These are phyloP conservation scores for Pelobates fuscus DNA, from an alignment of 2,113 vertebrate species.

Conservation along the genomic window DNA sequence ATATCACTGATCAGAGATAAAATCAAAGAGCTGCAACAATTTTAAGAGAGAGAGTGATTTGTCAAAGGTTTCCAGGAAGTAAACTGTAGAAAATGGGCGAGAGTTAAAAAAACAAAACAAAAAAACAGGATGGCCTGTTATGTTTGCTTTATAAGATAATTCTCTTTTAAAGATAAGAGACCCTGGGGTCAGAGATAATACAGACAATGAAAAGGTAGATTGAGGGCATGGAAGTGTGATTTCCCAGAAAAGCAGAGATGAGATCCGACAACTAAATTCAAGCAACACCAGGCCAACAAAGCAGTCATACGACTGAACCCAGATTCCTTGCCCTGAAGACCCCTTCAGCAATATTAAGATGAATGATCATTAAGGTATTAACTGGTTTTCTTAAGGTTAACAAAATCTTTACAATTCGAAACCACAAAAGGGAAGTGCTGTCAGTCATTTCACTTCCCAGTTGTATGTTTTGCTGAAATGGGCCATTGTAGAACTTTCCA, in stretches of 20 bases:
- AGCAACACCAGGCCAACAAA: neutral
- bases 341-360: neutral
- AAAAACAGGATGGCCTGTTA: slow-evolving; percentile 6
- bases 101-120: neutral
- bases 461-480: too few species aligned
- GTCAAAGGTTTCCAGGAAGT: neutral
- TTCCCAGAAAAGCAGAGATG: neutral
- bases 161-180: neutral
- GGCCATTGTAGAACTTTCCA: too few species aligned
- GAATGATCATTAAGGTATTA: neutral
- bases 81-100: neutral
- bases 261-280: slow-evolving; percentile 7
- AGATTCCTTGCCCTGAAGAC: neutral
- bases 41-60: neutral
- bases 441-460: too few species aligned
- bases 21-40: neutral
- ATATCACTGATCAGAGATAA: slow-evolving; percentile 7
- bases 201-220: slow-evolving; percentile 12
- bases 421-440: too few species aligned
- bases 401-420: too few species aligned
- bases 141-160: slow-evolving; percentile 11
- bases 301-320: neutral
- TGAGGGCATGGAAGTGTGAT: neutral
- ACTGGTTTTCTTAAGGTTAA: too few species aligned
- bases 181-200: slow-evolving; percentile 5